These are phyloP conservation scores for Caradrina clavipalpis DNA, from an alignment of 2,888 invertebrate genomes.

Conservation along the genomic window DNA sequence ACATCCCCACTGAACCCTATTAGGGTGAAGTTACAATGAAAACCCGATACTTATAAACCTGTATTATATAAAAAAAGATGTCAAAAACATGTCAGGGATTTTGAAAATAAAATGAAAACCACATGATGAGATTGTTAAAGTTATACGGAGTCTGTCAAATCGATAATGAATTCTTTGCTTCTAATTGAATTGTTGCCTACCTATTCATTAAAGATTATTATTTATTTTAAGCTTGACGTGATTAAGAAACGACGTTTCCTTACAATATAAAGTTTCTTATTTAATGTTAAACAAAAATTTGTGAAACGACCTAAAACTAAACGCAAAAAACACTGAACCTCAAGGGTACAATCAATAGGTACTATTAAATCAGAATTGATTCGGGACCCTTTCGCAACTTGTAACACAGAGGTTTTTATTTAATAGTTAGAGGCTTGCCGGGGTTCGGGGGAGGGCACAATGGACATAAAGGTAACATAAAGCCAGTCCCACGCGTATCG, in stretches of 20 bases:
- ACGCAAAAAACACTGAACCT: constrained; percentile 23
- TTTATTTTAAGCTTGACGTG: too few species aligned
- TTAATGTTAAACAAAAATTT: neutral
- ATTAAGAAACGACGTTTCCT: too few species aligned
- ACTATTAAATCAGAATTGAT: constrained; percentile 52
- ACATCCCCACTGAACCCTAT: constrained; percentile 36
- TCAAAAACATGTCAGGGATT: neutral
- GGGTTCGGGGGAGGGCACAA: constrained; percentile 45
- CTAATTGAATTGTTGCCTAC: too few species aligned
- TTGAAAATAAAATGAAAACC: neutral
- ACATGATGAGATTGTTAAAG: neutral
- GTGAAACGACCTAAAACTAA: neutral
- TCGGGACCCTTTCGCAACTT: constrained; percentile 39
- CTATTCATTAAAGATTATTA: neutral
- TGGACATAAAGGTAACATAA: constrained; percentile 47
- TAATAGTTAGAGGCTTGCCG: constrained; percentile 47
- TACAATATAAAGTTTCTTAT: neutral
- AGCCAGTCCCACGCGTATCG: constrained; percentile 49
- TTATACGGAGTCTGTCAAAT: neutral
- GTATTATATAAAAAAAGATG: neutral
- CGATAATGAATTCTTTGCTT: neutral
- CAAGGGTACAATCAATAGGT: constrained; percentile 36
- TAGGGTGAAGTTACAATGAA: constrained; percentile 25
- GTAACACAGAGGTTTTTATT: constrained; percentile 56
- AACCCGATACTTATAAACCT: constrained; percentile 17